Base-by-base conservation (phyloP, 2,888 invertebrate genomes). In the Teleogryllus oceanicus region DNA sequence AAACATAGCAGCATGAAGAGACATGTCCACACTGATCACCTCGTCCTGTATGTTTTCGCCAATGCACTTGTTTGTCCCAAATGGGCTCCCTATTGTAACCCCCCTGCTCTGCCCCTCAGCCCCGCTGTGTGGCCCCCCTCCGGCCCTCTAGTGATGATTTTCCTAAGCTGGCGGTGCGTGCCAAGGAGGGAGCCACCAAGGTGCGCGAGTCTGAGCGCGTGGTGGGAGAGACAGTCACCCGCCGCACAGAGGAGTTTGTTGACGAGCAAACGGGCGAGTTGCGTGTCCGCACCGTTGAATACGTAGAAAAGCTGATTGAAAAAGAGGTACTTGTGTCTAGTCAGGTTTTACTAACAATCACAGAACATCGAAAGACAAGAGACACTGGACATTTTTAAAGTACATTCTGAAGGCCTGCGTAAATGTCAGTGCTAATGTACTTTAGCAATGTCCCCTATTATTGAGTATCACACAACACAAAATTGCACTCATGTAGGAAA, bases 221-320 rank as follows among this genome's bases (percentile, higher is more conserved):
- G 86, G 92, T 96, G 88, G 93, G 94, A 88, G 96, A 96, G 90
- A 95, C 93, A 88, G 92, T 96, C 85, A 94, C 94, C 84, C 89
- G 91, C 82, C 93, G 94, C 88, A 96, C 96, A 83, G 96, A 96
- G 90, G 96, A 96, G 89, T 95, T 93, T 89, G 88, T 94, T 85
- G 95, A 96, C 89, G 95, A 95, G 85, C 89, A 91, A 85, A 95
- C 95, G 84, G 96, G 96, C 86, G 94, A 94, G 88, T 92, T 92
- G 88, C 93, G 93, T 89, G 93, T 96, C 87, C 92, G 96, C 89
- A 96, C 96, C 85, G 92, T 96, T 89, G 95, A 96, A 91, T 95
- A 95, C 90, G 94, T 96, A 89, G 96, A 96, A 91, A 96, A 96
- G 91, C 92, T 95, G 89, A 95, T 96, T 90, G 96, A 96, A 90